Evolutionary conservation across 2,888 invertebrate species (phyloP).

Genomic region (Tridacna gigas): DNA sequence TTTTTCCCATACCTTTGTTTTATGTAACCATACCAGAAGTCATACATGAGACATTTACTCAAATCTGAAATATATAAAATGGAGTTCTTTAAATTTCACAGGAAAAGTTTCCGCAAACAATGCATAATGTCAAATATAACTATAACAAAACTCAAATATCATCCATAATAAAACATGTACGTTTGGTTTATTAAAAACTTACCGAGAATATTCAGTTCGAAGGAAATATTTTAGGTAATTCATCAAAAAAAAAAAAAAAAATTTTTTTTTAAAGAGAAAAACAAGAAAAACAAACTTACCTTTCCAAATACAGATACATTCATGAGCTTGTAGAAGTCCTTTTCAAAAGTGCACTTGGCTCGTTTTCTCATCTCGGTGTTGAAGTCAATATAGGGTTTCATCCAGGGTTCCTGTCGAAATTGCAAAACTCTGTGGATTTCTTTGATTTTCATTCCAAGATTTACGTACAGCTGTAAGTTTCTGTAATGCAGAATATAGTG

Average conservation of each 20-base stretch:
- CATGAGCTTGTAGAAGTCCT: constrained; percentile 77
- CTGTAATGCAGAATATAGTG: constrained; percentile 24
- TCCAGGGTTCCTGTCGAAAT: constrained; percentile 77
- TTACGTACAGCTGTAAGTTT: constrained; percentile 25
- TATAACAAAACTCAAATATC: too few relatives aligned
- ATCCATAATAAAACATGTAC: too few relatives aligned
- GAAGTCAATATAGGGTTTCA: constrained; percentile 81
- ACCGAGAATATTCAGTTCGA: not conserved
- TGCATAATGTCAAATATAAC: too few relatives aligned
- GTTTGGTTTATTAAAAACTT: too few relatives aligned
- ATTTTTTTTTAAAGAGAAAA: not conserved
- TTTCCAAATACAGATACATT: constrained; percentile 83
- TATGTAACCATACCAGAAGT: constrained; percentile 79
- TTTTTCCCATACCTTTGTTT: constrained; percentile 39
- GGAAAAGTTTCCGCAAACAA: too few relatives aligned
- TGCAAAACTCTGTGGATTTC: constrained; percentile 77
- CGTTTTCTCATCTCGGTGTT: constrained; percentile 55
- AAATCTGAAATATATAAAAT: constrained; percentile 73
- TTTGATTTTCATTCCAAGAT: constrained; percentile 65
- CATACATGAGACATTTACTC: constrained; percentile 83
- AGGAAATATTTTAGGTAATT: not conserved
- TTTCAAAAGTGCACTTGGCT: constrained; percentile 73
- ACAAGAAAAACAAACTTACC: constrained; percentile 56
- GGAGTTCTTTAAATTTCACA: too few relatives aligned
- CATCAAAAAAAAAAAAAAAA: not conserved